Conservation (phyloP, 2,888 invertebrate genomes). For the Anagyrus pseudococci region DNA sequence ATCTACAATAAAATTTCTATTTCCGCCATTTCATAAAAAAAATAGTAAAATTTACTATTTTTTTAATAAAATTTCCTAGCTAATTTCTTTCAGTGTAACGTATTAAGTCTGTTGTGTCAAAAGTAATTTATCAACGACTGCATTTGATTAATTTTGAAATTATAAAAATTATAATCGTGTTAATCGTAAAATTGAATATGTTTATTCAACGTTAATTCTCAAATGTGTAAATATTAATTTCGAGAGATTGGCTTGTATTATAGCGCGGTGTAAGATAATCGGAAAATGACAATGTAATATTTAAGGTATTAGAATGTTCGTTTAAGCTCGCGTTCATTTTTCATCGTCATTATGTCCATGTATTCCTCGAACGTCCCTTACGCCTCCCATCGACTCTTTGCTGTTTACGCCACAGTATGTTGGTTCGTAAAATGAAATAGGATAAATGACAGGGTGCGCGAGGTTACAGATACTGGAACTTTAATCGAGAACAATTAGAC, state of each 20-base stretch:
- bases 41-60: too few species aligned
- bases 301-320: constrained; percentile 16
- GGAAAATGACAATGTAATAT: constrained; percentile 3
- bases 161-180: constrained; percentile 24
- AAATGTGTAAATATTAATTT: constrained; percentile 26
- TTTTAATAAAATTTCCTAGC: too few species aligned
- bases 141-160: constrained; percentile 5
- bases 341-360: constrained; percentile 20
- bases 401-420: constrained; percentile 30
- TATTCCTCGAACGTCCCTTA: constrained; percentile 17
- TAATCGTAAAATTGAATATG: constrained; percentile 23
- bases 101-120: too few species aligned
- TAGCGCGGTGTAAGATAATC: not conserved
- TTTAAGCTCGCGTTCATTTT: constrained; percentile 1
- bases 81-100: too few species aligned
- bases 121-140: constrained; percentile 1
- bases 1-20: too few species aligned
- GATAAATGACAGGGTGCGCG: constrained; percentile 22
- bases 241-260: constrained; percentile 10
- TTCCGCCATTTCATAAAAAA: too few species aligned
- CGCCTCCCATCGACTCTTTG: constrained; percentile 29
- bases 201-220: constrained; percentile 26
- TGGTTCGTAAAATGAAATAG: not conserved
- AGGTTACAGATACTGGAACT: constrained; percentile 21
- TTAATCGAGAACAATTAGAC: constrained; percentile 31